phyloP scores from a whole-genome alignment of 2,797 vertebrate genomes.

The Triplophysa bombifrons region DNA sequence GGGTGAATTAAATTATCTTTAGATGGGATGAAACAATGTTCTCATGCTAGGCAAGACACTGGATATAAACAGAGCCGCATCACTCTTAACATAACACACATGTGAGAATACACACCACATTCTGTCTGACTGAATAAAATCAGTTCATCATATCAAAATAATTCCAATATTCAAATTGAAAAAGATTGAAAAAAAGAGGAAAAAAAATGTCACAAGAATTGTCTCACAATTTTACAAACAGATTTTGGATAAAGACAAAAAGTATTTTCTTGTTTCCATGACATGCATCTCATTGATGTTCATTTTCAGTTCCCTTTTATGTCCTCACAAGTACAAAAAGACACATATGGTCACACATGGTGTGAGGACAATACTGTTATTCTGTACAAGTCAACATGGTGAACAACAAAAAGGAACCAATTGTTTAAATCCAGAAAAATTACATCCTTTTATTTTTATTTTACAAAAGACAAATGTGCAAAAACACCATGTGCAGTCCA shows the following conservation, averaged over 20 bases:
- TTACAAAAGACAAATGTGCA: neutral
- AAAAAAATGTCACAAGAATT: too few relatives aligned
- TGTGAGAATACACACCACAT: neutral
- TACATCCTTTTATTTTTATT: neutral
- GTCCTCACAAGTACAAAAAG: neutral
- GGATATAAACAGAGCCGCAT: constrained; percentile 9
- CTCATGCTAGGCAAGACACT: constrained; percentile 24
- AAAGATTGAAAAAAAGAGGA: neutral
- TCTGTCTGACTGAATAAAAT: neutral
- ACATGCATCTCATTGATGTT: neutral
- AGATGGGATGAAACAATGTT: constrained; percentile 22
- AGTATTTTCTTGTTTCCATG: neutral
- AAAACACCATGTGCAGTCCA: constrained; percentile 22
- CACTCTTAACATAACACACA: constrained; percentile 22
- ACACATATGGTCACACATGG: neutral
- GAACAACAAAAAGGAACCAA: neutral
- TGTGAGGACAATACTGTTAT: neutral
- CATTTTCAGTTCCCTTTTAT: neutral
- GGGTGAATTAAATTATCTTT: constrained; percentile 39
- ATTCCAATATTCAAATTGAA: neutral
- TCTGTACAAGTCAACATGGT: neutral
- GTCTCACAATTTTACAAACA: neutral
- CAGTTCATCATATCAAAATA: neutral
- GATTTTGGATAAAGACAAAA: too few relatives aligned
- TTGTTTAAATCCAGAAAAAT: constrained; percentile 5